Base-by-base conservation (phyloP, 2,888 invertebrate species). In the Parochlus steinenii region DNA sequence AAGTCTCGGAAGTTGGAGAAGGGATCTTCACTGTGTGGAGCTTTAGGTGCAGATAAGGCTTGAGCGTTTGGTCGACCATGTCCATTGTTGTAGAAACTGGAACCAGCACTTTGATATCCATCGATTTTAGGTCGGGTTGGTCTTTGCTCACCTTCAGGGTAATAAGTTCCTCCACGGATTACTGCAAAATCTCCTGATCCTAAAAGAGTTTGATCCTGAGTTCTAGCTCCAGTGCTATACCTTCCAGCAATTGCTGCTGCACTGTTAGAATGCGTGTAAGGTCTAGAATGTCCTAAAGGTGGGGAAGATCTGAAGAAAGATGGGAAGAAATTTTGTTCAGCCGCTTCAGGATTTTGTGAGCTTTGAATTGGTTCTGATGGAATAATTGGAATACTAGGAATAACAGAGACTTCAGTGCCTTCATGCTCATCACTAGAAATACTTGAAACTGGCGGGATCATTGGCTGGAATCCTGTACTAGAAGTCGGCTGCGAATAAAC, bases 1-100 rank as follows among this genome's bases (percentile, higher is more conserved):
- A 87, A 87, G 52, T 87, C 87, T 47, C 82, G 69, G 61, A 87
- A 87, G 51, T 86, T 83, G 4, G 83, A 82, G 49, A 87, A 86
- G 49, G 86, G 86, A 48, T 86, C 83, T 39, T 76, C 73, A 17
- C 78, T 71, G 43, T 70, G 66, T 0, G 80, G 74, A 7, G 27
- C 28, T 30, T 30, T 30, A 16, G 10, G 27, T 6, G 16, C 30
- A 11, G 20, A 20, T 3, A 33, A 19, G 3, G 34, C 20, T n/a
- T 16, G 10, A 7, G 34, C 28, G 28, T 22, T 22, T 15, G 34
- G 34, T 30, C 80, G 66, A 11, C 76, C 76, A 37, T 82, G 77
- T 1, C 78, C 74, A 47, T 75, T 76, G 40, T 73, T 72, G 44
- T 69, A 71, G 39, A 65, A 64, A 29, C 67, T 68, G 44, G 64